Evolutionary conservation across 2,113 vertebrate genomes (phyloP).

Genomic region (Lethenteron reissneri): DNA sequence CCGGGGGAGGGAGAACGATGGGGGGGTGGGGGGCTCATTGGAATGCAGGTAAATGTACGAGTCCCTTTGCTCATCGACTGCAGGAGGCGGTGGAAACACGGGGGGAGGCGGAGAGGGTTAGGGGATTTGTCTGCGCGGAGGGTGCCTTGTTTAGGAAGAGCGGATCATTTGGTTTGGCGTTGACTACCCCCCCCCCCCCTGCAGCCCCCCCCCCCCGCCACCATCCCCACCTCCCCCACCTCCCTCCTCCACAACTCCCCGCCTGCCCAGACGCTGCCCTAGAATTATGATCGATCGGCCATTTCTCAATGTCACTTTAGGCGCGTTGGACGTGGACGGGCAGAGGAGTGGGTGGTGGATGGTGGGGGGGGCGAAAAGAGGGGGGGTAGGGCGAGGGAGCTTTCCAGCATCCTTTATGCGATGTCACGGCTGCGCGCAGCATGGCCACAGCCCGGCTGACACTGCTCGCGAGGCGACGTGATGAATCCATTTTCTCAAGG

Average conservation of each 20-base stretch:
- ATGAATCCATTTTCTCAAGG: conserved; percentile 7
- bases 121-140: background rate
- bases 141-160: background rate
- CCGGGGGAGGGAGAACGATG: background rate
- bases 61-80: background rate
- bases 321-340: no score
- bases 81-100: background rate
- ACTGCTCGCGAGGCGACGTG: conserved; percentile 1
- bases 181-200: background rate
- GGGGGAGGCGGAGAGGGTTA: background rate
- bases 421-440: conserved; percentile 1
- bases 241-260: background rate
- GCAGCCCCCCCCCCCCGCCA: background rate
- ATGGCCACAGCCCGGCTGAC: background rate
- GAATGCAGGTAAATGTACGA: background rate
- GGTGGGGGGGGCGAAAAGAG: no score
- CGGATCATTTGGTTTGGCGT: background rate
- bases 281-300: conserved; percentile 6
- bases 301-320: conserved; percentile 5
- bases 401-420: background rate
- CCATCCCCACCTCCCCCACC: background rate
- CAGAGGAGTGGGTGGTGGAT: no score
- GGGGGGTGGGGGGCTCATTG: background rate
- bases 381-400: background rate
- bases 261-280: background rate